Evolutionary conservation across 2,797 vertebrate species (phyloP), one percentile per base, ranked within the genome.

Genomic region (Atherinosoma microstoma): DNA sequence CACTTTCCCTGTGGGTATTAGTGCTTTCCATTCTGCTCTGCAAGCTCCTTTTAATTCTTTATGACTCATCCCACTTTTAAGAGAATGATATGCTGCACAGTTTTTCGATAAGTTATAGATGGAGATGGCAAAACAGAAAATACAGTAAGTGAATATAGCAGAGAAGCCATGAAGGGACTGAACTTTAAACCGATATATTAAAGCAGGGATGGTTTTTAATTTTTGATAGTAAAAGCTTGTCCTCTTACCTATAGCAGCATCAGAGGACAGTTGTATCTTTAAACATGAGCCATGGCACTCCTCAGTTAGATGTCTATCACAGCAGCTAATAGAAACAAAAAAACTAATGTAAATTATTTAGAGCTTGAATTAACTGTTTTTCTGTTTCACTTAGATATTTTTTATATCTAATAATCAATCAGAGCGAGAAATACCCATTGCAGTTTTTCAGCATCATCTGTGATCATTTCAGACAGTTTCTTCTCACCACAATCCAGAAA

Each of bases 61-160:
- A 67, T 70, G 67, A 77, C 20, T 78, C 36, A 62, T 40, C 22
- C 66, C 45, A 72, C 20, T 60, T 57, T 29, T 32, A 32, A 69
- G 27, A 77, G 49, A 51, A 63, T 18, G 40, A 74, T 34, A 6
- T 34, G 54, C 67, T 66, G 30, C 36, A 34, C 20, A 65, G 34
- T 45, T 67, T 3, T 20, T 54, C 51, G 10, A 11, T 51, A 51
- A 51, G 49, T 51, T 51, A 22, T 51, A 29, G 10, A 53, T 66
- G 35, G 27, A 42, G 38, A 67, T 10, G n/a, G n/a, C n/a, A 51
- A 51, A 11, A 4, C 49, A 22, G 49, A 51, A 24, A 10, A 54
- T 27, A 27, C 24, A 27, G 24, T 54, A 24, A 15, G 15, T 15
- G n/a, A 27, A 27, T 29, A 54, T 27, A 27, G 24, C 27, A 15